phyloP scores from a whole-genome alignment of 2,113 vertebrate genomes.

The Chamaetylas fuelleborni region DNA sequence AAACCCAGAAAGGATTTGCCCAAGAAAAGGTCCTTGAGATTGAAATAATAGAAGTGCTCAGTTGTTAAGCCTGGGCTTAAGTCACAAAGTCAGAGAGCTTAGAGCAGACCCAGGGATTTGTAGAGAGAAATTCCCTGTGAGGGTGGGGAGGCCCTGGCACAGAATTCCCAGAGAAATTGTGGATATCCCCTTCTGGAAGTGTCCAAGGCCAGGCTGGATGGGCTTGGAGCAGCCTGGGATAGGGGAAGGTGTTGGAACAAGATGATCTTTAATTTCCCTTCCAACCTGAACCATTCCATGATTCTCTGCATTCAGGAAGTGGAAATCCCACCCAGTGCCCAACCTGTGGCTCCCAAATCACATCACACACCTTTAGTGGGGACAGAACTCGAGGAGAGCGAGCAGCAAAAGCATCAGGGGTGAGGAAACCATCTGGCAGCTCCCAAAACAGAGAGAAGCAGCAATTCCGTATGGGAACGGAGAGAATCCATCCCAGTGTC shows the following conservation, averaged over 20 bases:
- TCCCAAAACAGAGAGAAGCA: background rate
- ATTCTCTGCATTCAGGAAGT: too few relatives aligned
- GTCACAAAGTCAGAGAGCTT: background rate
- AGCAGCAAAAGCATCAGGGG: background rate
- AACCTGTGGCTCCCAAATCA: accelerated
- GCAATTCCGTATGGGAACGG: background rate
- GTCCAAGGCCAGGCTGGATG: background rate
- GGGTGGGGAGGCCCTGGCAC: background rate
- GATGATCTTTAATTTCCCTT: too few relatives aligned
- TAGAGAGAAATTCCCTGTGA: background rate
- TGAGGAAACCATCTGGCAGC: background rate
- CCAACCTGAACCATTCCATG: background rate
- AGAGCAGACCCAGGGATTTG: background rate
- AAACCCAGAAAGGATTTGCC: constrained; percentile 34
- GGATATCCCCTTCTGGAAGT: background rate
- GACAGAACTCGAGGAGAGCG: background rate
- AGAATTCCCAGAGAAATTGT: background rate
- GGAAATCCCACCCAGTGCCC: background rate
- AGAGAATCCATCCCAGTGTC: background rate
- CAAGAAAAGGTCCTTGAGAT: constrained; percentile 42
- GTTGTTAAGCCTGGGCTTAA: constrained; percentile 3
- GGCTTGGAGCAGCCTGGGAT: background rate
- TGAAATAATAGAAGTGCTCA: constrained; percentile 37
- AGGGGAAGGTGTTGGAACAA: background rate
- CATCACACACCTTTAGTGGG: background rate